Conservation (phyloP, 2,797 vertebrate genomes). For the Macropus fuliginosus region DNA sequence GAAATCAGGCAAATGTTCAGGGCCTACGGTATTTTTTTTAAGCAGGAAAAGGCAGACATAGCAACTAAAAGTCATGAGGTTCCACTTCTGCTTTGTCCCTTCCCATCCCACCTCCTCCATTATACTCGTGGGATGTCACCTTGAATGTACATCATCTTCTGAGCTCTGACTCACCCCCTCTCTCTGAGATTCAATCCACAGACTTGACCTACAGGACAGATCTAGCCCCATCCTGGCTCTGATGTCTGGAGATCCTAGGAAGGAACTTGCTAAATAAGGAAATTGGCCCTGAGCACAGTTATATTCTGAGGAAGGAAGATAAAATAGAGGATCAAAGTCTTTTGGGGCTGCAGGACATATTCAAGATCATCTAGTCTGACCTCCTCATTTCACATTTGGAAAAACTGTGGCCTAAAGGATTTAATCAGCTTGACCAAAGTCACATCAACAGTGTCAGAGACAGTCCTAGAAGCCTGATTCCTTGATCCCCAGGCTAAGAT, state of each 20-base stretch:
- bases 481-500: background rate
- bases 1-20: constrained; percentile 4
- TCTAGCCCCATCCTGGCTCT: background rate
- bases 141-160: background rate
- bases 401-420: background rate
- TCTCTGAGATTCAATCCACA: background rate
- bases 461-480: background rate
- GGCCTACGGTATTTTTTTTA: background rate
- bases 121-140: background rate
- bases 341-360: too few relatives aligned
- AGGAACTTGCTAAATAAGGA: background rate
- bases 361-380: background rate
- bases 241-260: background rate
- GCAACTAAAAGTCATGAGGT: background rate
- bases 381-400: background rate
- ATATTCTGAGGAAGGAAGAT: background rate
- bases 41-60: background rate
- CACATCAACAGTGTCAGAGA: background rate
- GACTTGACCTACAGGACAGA: background rate
- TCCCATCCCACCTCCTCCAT: background rate
- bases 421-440: background rate
- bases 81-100: background rate
- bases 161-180: background rate
- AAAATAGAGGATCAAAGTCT: background rate
- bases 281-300: background rate